phyloP scores from a whole-genome alignment of 2,797 vertebrate genomes.

The Crocodylus rhombifer region DNA sequence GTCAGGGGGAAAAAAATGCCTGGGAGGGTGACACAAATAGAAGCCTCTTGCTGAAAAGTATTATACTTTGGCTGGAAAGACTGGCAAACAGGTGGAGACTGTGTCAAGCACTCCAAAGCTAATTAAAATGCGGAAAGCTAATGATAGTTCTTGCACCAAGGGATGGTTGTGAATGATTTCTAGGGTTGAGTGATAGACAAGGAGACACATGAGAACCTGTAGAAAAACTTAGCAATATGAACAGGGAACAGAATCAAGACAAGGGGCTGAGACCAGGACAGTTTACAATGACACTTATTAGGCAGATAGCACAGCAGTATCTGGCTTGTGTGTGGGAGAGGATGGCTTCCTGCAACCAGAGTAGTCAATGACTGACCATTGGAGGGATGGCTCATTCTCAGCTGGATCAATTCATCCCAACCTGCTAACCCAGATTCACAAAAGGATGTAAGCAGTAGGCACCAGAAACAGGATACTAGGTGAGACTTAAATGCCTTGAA shows the following conservation, averaged over 20 bases:
- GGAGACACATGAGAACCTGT: not conserved
- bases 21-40: not conserved
- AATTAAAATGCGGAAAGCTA: not conserved
- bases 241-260: too few species aligned
- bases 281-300: too few species aligned
- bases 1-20: too few species aligned
- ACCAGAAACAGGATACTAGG: not conserved
- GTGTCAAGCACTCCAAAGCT: not conserved
- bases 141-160: not conserved
- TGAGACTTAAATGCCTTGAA: not conserved
- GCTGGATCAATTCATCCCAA: slow-evolving; percentile 12
- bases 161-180: not conserved
- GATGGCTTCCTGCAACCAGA: too few species aligned
- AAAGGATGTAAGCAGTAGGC: not conserved
- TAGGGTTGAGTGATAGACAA: not conserved
- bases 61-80: not conserved
- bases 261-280: too few species aligned
- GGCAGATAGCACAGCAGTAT: too few species aligned
- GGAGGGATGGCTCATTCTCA: not conserved
- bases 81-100: not conserved
- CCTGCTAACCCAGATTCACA: not conserved
- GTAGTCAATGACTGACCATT: too few species aligned
- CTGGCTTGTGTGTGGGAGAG: too few species aligned
- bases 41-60: not conserved
- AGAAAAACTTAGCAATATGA: too few species aligned